These are phyloP conservation scores for Gouania willdenowi DNA, from an alignment of 2,797 vertebrate genomes.

Conservation along the genomic window DNA sequence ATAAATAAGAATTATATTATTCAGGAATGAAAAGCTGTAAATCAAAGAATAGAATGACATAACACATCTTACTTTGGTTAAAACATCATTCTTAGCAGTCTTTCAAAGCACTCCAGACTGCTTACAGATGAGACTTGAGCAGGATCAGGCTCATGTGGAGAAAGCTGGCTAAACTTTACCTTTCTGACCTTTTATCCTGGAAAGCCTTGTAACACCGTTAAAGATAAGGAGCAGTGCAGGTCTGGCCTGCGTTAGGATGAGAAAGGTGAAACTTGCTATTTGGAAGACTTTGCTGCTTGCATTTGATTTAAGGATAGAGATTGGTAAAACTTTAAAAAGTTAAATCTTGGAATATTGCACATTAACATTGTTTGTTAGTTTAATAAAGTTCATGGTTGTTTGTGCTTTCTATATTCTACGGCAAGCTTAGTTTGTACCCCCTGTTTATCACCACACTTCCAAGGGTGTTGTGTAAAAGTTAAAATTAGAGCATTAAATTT, in stretches of 20 bases:
- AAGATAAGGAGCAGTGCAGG: slow-evolving; percentile 62
- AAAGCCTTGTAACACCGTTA: slow-evolving; percentile 36
- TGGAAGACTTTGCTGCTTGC: slow-evolving; percentile 42
- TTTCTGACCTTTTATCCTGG: slow-evolving; percentile 56
- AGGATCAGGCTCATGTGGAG: slow-evolving; percentile 17
- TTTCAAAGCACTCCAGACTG: slow-evolving; percentile 16
- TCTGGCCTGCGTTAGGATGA: slow-evolving; percentile 60
- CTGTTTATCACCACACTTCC: not conserved
- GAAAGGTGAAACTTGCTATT: slow-evolving; percentile 28
- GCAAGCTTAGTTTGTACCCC: not conserved
- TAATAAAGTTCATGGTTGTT: no score
- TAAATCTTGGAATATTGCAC: not conserved
- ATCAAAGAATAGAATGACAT: no score
- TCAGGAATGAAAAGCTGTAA: no score
- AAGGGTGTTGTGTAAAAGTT: not conserved
- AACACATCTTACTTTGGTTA: no score
- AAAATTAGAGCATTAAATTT: slow-evolving; percentile 8
- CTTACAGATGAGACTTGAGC: slow-evolving; percentile 29
- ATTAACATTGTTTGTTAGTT: no score
- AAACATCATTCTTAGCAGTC: no score
- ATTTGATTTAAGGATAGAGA: slow-evolving; percentile 28
- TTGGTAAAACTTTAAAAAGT: slow-evolving; percentile 7
- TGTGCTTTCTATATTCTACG: not conserved
- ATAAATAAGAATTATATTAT: no score
- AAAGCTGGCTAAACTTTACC: slow-evolving; percentile 27